Base-by-base conservation (phyloP, 2,797 vertebrate genomes). In the Falco peregrinus region DNA sequence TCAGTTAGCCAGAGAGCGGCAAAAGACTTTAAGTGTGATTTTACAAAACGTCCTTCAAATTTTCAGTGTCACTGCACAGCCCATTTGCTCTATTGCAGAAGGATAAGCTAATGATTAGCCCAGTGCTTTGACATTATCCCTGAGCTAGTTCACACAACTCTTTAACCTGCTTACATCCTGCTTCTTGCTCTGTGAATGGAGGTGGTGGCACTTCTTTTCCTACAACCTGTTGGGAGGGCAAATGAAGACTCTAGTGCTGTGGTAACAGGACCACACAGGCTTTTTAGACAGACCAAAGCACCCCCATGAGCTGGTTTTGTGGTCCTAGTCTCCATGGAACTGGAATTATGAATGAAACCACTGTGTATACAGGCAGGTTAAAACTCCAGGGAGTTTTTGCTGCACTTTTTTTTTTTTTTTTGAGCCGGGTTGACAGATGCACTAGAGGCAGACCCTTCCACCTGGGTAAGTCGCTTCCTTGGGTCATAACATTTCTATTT, bases 61-160 rank as follows among this genome's bases (percentile, higher is more conserved):
- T 67, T 63, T 80, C 3, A 0, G 47, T 73, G 29, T 31, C 4
- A 0, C 33, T 1, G 0, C 0, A 0, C 48, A 79, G 50, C 26
- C 51, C 5, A 0, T 56, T 92, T 87, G 43, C 48, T 67, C 28
- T 45, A 0, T 41, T 48, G 63, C 60, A 43, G 54, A 59, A 90
- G 87, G 16, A 47, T 29, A 59, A 90, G 19, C 11, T 29, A 70
- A 28, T 24, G n/a, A 67, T 65, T 21, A 88, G n/a, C 29, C 16
- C 3, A 4, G n/a, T 20, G 41, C 59, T 93, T 33, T 76, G 28
- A 90, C 73, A 90, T 79, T 43, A 21, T 29, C 7, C 31, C 56
- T 33, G 54, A 88, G 64, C 37, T 50, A 84, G 13, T 13, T 84
- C 59, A 61, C 33, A 41, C 20, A 51, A 78, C 41, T 65, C 69